Base-by-base conservation (phyloP, 2,888 invertebrate genomes). In the Caprella mutica region DNA sequence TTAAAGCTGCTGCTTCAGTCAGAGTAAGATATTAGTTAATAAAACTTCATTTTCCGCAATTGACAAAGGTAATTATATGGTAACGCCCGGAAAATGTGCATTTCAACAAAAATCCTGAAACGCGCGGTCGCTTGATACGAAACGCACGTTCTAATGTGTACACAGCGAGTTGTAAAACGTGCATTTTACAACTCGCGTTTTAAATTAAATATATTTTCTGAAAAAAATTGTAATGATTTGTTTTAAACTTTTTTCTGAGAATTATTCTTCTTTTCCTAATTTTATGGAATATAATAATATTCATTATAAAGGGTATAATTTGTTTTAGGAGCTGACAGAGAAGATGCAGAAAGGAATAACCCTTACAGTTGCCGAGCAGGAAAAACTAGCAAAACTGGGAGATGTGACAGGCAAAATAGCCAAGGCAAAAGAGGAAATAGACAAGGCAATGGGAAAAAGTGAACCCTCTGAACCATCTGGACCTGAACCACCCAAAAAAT, bases 341-440 rank as follows among this genome's bases (percentile, higher is more conserved):
- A 55, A 52, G 44, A 50, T 59, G 55, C 35, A 48, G 1, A 40
- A 42, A 12, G 55, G 38, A 17, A 53, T 33, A 24, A 54, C 48
- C 19, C 46, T 59, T 23, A 40, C 46, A n/a, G 56, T 38, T 12
- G 55, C 44, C 2, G 58, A 61, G 27, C 46, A 42, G 21, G 76
- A 65, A 27, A 65, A 62, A 33, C 57, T 44, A 9, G 57, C 56
- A 26, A 55, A 71, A n/a, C 84, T 86, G 60, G 84, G 85, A 42
- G 86, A 89, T 69, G 85, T 89, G 83, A 83, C 85, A 58, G 92
- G 92, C 46, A 79, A 93, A 67, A 89, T 93, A 66, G 87, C 85
- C 53, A 90, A 91, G 76, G 92, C 92, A 70, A 93, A 91, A 78
- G 88, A 90, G 73, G 91, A 88, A 68, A 76, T 92, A 68, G 86